These are phyloP conservation scores for Neuroscelio doddi DNA, from an alignment of 2,888 invertebrate genomes.

Conservation along the genomic window DNA sequence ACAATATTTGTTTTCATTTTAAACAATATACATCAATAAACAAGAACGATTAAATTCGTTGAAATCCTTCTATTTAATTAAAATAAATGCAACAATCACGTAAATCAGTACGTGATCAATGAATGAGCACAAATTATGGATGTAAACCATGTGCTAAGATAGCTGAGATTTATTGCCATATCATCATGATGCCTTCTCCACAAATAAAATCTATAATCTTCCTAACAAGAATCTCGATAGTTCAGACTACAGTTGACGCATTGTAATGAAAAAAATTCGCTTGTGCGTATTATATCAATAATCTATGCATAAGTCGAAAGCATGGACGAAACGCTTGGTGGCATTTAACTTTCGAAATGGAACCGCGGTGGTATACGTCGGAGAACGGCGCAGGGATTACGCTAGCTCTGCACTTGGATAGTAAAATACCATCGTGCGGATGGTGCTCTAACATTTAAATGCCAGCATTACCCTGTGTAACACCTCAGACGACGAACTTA, in stretches of 20 bases:
- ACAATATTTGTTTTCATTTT: no score
- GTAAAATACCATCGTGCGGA: constrained; percentile 66
- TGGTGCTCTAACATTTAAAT: constrained; percentile 67
- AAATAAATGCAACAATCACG: background rate
- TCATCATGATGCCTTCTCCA: background rate
- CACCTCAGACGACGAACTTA: constrained; percentile 14
- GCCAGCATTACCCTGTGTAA: constrained; percentile 59
- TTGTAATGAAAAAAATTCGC: background rate
- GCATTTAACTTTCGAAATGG: constrained; percentile 70
- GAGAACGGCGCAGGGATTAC: constrained; percentile 51
- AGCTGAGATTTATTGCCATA: background rate
- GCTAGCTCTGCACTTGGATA: constrained; percentile 47
- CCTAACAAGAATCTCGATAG: background rate
- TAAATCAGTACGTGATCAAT: constrained; percentile 1
- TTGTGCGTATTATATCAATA: no score
- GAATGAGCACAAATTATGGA: constrained; percentile 1
- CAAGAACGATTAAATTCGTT: no score
- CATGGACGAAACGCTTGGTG: constrained; percentile 53
- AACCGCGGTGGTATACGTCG: constrained; percentile 37
- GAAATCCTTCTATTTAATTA: no score
- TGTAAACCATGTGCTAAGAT: background rate
- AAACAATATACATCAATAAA: no score
- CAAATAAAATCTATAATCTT: background rate
- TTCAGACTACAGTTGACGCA: background rate
- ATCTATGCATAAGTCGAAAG: no score